A percentile compares a stretch with the other conserved stretches of the same genome.
phyloP scores from a whole-genome alignment of 92 coral and sea anemone species.

The Epizoanthus fatuus region DNA sequence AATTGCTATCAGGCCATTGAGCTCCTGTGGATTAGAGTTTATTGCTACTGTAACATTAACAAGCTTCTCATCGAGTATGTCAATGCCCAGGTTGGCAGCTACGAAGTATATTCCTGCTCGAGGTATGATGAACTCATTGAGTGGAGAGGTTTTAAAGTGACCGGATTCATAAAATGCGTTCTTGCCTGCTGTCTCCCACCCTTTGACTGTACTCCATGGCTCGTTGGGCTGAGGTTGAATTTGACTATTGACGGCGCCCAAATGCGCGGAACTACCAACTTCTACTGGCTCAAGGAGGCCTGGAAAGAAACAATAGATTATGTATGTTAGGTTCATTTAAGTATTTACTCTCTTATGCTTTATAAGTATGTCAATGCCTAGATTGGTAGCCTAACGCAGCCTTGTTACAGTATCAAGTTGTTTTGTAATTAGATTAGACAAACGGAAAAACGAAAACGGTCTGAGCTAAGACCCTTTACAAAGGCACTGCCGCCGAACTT shows the following conservation, averaged over 20 bases:
- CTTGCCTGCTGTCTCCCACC: slow-evolving; percentile 14
- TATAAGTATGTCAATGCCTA: too few species aligned
- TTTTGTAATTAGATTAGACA: too few species aligned
- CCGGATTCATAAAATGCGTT: slow-evolving; percentile 25
- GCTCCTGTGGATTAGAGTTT: slow-evolving; percentile 33
- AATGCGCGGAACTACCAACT: slow-evolving; percentile 18
- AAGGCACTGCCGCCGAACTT: too few species aligned
- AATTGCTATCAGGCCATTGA: slow-evolving; percentile 17
- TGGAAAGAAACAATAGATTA: not conserved
- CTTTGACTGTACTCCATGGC: slow-evolving; percentile 5
- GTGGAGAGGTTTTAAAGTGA: slow-evolving; percentile 19
- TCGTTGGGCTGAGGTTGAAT: not conserved
- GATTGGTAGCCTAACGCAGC: too few species aligned
- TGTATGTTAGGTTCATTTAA: too few species aligned
- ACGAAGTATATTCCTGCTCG: slow-evolving; percentile 27
- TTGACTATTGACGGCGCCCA: not conserved
- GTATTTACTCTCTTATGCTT: too few species aligned
- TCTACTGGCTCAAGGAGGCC: slow-evolving; percentile 36
- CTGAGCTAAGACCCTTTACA: too few species aligned
- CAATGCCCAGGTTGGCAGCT: slow-evolving; percentile 22
- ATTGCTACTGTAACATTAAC: slow-evolving; percentile 15
- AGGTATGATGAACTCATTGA: slow-evolving; percentile 4
- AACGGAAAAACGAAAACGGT: too few species aligned
- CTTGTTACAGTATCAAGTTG: too few species aligned
- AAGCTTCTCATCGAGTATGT: slow-evolving; percentile 5